Conservation (phyloP, 2,888 invertebrate genomes). For the Slavum lentiscoides region DNA sequence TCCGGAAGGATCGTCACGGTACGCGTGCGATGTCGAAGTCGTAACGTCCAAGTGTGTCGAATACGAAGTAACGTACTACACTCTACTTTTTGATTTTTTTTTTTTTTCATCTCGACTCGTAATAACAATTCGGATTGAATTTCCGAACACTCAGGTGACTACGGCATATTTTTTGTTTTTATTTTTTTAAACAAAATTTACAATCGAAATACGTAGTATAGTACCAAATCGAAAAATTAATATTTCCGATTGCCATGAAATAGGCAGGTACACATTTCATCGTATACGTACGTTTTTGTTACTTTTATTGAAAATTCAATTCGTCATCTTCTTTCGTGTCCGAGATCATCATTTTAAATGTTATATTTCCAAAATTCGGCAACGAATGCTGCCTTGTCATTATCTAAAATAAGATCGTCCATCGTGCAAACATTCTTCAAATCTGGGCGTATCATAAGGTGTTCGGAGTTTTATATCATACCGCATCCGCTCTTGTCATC, state of each 20-base stretch:
- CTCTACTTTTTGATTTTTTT: not conserved
- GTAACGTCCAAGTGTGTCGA: conserved; percentile 6
- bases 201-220: not conserved
- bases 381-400: no score
- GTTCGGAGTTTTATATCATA: no score
- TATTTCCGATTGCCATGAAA: not conserved
- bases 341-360: no score
- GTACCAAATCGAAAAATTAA: not conserved
- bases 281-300: not conserved
- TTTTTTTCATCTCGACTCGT: no score
- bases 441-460: no score
- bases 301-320: not conserved
- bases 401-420: no score
- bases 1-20: conserved; percentile 8
- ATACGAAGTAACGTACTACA: conserved; percentile 1
- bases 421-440: no score
- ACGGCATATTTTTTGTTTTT: no score
- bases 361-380: no score
- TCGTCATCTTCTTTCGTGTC: no score
- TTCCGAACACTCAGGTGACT: not conserved
- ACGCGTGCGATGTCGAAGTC: conserved; percentile 10
- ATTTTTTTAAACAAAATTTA: not conserved
- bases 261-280: not conserved
- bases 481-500: no score
- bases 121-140: no score